Evolutionary conservation across 2,888 invertebrate genomes (phyloP), one percentile per base, ranked within the genome.

Genomic region (Heliconius hortense): DNA sequence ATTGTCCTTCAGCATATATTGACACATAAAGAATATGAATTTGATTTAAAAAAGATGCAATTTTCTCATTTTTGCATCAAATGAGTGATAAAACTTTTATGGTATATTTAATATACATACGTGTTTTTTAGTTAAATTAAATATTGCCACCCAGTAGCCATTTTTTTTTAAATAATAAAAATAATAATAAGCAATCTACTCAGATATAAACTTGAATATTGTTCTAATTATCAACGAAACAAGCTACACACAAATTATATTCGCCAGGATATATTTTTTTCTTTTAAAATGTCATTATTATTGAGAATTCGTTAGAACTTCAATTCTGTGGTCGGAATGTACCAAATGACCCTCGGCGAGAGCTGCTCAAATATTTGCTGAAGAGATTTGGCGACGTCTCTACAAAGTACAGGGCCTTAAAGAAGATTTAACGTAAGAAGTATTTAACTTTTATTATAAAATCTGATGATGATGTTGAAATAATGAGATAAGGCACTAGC

Each of bases 331-430:
- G 66, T 72, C 43, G 72, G 72, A 43, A 69, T 69, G n/a, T 73
- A 64, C 62, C 15, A 74, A 76, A 75, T 73, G 73, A 73, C 60
- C 75, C 59, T 71, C 73, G 31, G 76, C 72, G 79, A 80, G 79
- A 76, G 77, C 56, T 60, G 73, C 56, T 76, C 74, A 73, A 84
- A 84, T 81, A 81, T 84, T 84, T 83, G 80, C 79, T 24, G 78
- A 67, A 76, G 76, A 76, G 82, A 80, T 81, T 78, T 77, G 48
- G 67, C 48, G 76, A 72, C 67, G 59, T 39, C 71, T 71, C 66
- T 11, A 62, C 35, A 26, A 24, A 60, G 66, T 39, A 56, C 15
- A 62, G 71, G 63, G 10, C 26, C 39, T 69, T n/a, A 56, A n/a
- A 69, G 28, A 0, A 69, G 28, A 39, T 66, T 66, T 66, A 24